phyloP scores from a whole-genome alignment of 2,797 vertebrate species.

The Oryzias sinensis region DNA sequence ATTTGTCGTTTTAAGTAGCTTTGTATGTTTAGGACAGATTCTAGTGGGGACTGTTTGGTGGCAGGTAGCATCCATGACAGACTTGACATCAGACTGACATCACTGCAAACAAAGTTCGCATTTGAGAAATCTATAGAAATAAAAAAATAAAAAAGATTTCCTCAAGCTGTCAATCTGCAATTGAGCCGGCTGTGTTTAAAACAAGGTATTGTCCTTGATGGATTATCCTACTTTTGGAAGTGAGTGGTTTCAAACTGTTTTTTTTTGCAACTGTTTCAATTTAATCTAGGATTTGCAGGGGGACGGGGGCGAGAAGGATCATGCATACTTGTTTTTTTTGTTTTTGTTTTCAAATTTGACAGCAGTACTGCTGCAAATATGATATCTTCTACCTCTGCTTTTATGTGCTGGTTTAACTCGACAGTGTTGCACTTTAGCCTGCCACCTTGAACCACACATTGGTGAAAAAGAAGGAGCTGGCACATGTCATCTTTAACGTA shows the following conservation, averaged over 20 bases:
- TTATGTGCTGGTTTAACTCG: constrained; percentile 3
- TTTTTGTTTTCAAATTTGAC: too few species aligned
- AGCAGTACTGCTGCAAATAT: neutral
- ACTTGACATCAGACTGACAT: too few species aligned
- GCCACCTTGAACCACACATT: constrained; percentile 1
- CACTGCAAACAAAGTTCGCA: too few species aligned
- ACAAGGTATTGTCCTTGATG: constrained; percentile 10
- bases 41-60: too few species aligned
- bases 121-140: too few species aligned
- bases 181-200: neutral
- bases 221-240: constrained; percentile 5
- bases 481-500: constrained; percentile 3
- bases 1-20: too few species aligned
- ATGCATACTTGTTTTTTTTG: too few species aligned
- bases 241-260: neutral
- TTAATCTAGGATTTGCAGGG: neutral
- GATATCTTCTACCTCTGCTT: constrained; percentile 18
- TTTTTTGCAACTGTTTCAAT: constrained; percentile 10
- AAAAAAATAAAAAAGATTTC: too few species aligned
- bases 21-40: too few species aligned
- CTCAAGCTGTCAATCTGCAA: neutral
- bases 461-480: neutral
- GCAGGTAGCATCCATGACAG: too few species aligned
- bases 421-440: neutral
- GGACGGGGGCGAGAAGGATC: too few species aligned